These are phyloP conservation scores for Colistium nudipinnis DNA, from an alignment of 2,113 vertebrate species.

Conservation along the genomic window DNA sequence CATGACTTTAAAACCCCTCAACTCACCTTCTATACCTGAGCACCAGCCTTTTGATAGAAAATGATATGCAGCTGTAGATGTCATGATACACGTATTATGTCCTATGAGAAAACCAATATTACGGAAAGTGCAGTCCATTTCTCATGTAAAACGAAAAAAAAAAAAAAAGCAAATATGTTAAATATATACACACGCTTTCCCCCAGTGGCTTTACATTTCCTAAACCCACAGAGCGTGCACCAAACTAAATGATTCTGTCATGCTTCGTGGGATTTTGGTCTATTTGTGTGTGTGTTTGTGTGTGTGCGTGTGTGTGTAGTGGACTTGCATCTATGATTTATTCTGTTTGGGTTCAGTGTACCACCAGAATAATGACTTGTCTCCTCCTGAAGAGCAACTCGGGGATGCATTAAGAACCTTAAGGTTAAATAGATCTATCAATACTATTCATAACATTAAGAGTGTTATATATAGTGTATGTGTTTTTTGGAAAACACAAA, in stretches of 20 bases:
- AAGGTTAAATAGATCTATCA: constrained; percentile 37
- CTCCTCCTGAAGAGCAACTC: constrained; percentile 33
- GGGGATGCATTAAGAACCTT: constrained; percentile 21
- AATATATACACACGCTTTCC: neutral
- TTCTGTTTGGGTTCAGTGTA: constrained; percentile 30
- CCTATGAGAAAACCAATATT: constrained; percentile 1
- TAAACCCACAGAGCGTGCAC: constrained; percentile 19
- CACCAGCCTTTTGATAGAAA: neutral
- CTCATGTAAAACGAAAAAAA: constrained; percentile 16
- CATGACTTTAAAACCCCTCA: constrained; percentile 25
- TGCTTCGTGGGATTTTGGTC: constrained; percentile 41
- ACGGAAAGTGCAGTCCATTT: constrained; percentile 3
- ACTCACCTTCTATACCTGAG: constrained; percentile 23
- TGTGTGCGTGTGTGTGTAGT: neutral
- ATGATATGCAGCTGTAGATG: constrained; percentile 5
- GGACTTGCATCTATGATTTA: constrained; percentile 40
- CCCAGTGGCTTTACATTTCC: constrained; percentile 19
- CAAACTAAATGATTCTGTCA: constrained; percentile 39
- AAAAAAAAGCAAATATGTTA: neutral
- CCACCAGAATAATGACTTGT: constrained; percentile 37
- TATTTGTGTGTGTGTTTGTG: neutral
- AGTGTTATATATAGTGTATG: neutral
- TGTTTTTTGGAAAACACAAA: neutral
- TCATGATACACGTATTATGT: neutral
- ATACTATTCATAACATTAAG: constrained; percentile 22